Evolutionary conservation across 2,797 vertebrate species (phyloP).

Genomic region (Microctenopoma stevenorrisi): DNA sequence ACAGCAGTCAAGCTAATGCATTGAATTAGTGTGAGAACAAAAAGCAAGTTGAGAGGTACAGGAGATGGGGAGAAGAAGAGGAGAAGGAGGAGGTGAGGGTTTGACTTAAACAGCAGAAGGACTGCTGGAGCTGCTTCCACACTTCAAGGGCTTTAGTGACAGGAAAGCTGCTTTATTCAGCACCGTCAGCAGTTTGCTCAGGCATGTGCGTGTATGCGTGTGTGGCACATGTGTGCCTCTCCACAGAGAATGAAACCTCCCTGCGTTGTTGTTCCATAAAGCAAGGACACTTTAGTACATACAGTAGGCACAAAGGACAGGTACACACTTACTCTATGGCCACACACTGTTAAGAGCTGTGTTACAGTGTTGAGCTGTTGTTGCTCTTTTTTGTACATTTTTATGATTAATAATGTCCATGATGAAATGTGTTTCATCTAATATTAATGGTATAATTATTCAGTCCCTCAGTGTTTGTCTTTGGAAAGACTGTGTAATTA

Average conservation of each 20-base stretch:
- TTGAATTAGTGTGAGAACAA: slow-evolving; percentile 63
- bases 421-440: slow-evolving; percentile 20
- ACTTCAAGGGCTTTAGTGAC: slow-evolving; percentile 83
- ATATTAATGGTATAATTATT: slow-evolving; percentile 32
- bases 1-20: slow-evolving; percentile 59
- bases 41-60: slow-evolving; percentile 44
- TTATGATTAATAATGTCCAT: slow-evolving; percentile 29
- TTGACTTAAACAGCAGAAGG: slow-evolving; percentile 72
- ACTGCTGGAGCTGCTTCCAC: slow-evolving; percentile 74
- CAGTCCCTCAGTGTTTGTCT: slow-evolving; percentile 12
- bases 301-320: slow-evolving; percentile 66
- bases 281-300: slow-evolving; percentile 75
- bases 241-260: slow-evolving; percentile 75
- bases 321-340: slow-evolving; percentile 38
- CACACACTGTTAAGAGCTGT: slow-evolving; percentile 18
- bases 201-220: slow-evolving; percentile 26
- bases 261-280: slow-evolving; percentile 69
- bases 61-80: slow-evolving; percentile 35
- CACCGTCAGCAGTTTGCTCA: slow-evolving; percentile 74
- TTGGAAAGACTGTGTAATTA: slow-evolving; percentile 11
- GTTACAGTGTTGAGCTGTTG: slow-evolving; percentile 9
- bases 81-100: slow-evolving; percentile 52
- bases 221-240: slow-evolving; percentile 58
- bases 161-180: slow-evolving; percentile 73
- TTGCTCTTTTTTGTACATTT: slow-evolving; percentile 5